These are phyloP conservation scores for Sialis lutaria DNA, from an alignment of 2,888 invertebrate species.

Conservation along the genomic window DNA sequence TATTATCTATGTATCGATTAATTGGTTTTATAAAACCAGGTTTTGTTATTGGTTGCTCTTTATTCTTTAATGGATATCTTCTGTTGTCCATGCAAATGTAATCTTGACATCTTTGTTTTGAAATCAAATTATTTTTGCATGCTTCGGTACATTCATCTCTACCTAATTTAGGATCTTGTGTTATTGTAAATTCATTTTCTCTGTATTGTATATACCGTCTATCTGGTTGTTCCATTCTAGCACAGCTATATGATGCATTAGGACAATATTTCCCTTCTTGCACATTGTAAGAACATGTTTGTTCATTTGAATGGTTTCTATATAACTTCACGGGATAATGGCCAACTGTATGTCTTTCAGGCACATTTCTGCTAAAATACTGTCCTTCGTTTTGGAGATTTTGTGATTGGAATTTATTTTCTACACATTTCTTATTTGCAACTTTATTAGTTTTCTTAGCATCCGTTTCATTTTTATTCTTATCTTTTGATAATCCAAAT, in stretches of 20 bases:
- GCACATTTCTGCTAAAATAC: constrained; percentile 1
- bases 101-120: constrained; percentile 7
- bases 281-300: too few relatives aligned
- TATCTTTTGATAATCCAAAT: constrained; percentile 17
- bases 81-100: constrained; percentile 18
- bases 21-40: constrained; percentile 10
- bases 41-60: too few relatives aligned
- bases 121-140: too few relatives aligned
- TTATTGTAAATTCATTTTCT: too few relatives aligned
- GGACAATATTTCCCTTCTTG: too few relatives aligned
- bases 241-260: too few relatives aligned
- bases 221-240: too few relatives aligned
- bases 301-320: neutral
- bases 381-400: constrained; percentile 21
- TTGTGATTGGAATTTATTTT: constrained; percentile 17
- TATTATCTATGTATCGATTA: constrained; percentile 21
- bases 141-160: too few relatives aligned
- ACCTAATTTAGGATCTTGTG: too few relatives aligned
- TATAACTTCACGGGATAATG: neutral
- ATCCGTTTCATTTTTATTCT: constrained; percentile 22
- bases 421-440: constrained; percentile 8
- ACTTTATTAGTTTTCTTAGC: constrained; percentile 11
- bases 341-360: neutral
- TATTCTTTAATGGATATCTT: neutral
- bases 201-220: too few relatives aligned